Percentiles rank a stretch among this genome's conserved stretches.
These are phyloP conservation scores for Wiebesia pumilae DNA, from an alignment of 1,140 invertebrate genomes.

Conservation along the genomic window DNA sequence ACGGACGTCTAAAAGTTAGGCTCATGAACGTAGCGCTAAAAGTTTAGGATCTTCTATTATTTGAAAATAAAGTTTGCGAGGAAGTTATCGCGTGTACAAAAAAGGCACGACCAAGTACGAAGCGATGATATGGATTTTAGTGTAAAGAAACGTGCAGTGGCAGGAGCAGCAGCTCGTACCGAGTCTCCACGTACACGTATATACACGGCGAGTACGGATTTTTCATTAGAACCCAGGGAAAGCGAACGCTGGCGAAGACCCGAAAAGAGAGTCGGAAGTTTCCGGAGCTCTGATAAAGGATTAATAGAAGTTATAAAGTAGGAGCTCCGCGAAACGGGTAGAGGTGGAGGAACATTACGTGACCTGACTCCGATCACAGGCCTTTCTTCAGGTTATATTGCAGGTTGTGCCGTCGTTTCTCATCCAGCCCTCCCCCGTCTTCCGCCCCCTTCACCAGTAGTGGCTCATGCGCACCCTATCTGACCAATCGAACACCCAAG, in stretches of 20 bases:
- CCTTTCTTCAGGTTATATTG: constrained; percentile 72
- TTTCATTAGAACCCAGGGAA: constrained; percentile 63
- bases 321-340: constrained; percentile 61
- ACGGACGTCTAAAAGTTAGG: not conserved
- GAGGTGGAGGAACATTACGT: constrained; percentile 71
- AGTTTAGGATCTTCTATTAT: constrained; percentile 51
- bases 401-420: constrained; percentile 69
- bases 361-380: constrained; percentile 70
- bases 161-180: constrained; percentile 30
- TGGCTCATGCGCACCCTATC: constrained; percentile 69
- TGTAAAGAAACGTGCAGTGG: constrained; percentile 24
- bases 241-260: constrained; percentile 43
- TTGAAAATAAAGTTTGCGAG: constrained; percentile 52
- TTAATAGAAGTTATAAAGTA: constrained; percentile 74
- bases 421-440: constrained; percentile 59
- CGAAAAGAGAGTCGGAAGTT: constrained; percentile 58
- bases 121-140: constrained; percentile 52
- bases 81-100: constrained; percentile 4
- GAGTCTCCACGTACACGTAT: not conserved
- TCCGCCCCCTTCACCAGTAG: constrained; percentile 35
- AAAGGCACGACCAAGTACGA: constrained; percentile 36
- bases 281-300: constrained; percentile 70
- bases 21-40: constrained; percentile 9
- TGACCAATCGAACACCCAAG: constrained; percentile 70
- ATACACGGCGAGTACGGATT: constrained; percentile 58